Percentiles rank a stretch among this genome's conserved stretches.
These are phyloP conservation scores for Diploscapter pachys DNA, from an alignment of 1,140 invertebrate species.

Conservation along the genomic window DNA sequence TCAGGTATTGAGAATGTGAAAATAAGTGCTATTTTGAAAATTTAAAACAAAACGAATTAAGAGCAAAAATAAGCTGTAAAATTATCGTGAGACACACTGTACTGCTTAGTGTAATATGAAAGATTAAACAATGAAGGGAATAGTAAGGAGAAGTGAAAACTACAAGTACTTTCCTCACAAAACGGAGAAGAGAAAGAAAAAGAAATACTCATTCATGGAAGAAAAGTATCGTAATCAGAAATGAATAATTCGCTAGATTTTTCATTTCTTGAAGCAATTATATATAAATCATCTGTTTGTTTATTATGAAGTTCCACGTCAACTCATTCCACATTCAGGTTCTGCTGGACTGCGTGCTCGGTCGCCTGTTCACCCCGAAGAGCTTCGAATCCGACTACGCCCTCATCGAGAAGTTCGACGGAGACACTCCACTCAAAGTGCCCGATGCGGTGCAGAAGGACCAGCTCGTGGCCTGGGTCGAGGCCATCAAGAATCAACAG, in stretches of 20 bases:
- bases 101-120: too few species aligned
- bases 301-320: conserved; percentile 1
- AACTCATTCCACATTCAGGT: conserved; percentile 61
- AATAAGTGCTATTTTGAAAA: background rate
- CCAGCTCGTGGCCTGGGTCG: conserved; percentile 94
- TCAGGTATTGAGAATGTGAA: conserved; percentile 65
- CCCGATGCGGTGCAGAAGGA: conserved; percentile 92
- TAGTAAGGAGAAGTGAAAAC: too few species aligned
- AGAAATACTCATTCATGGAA: too few species aligned
- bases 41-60: too few species aligned
- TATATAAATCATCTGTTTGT: background rate
- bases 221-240: too few species aligned
- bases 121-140: too few species aligned
- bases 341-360: conserved; percentile 86
- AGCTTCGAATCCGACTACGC: conserved; percentile 94
- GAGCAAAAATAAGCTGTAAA: too few species aligned
- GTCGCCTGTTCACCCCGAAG: conserved; percentile 87
- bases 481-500: conserved; percentile 69
- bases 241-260: too few species aligned
- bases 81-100: too few species aligned
- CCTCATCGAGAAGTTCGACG: conserved; percentile 83
- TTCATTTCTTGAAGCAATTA: background rate
- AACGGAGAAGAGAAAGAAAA: too few species aligned
- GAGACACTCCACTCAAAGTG: conserved; percentile 77
- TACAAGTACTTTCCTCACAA: too few species aligned